A percentile compares a stretch with the other conserved stretches of the same genome.
Conservation (phyloP, 2,888 invertebrate genomes). For the Torymus aiolomorphi region DNA sequence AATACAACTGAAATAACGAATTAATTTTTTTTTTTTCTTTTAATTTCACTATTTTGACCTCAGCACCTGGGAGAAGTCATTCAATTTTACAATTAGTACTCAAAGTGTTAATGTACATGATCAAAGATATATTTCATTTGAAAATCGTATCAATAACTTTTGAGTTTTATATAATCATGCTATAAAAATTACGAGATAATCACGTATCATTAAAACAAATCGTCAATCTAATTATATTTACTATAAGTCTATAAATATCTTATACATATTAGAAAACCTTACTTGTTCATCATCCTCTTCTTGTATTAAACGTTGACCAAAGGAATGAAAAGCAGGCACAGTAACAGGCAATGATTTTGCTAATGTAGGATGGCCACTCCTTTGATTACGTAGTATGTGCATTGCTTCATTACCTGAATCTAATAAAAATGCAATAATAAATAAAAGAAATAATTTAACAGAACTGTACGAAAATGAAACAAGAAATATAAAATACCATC, state of each 20-base stretch:
- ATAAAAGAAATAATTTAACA: constrained; percentile 13
- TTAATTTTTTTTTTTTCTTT: no score
- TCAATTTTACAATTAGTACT: no score
- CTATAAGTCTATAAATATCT: neutral
- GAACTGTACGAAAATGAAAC: constrained; percentile 22
- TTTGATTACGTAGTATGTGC: constrained; percentile 77
- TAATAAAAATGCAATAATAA: constrained; percentile 56
- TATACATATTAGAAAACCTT: constrained; percentile 62
- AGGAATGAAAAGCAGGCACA: constrained; percentile 81
- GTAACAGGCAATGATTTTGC: constrained; percentile 89
- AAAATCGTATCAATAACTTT: no score
- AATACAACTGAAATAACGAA: no score
- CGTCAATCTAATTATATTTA: neutral
- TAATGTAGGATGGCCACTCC: constrained; percentile 76
- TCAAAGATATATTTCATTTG: no score
- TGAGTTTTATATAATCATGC: no score
- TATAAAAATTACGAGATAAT: no score
- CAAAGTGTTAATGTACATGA: no score
- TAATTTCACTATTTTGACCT: no score
- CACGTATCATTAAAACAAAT: no score
- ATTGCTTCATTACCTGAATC: constrained; percentile 80
- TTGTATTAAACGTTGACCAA: constrained; percentile 65
- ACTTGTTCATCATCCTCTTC: constrained; percentile 77
- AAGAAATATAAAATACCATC: constrained; percentile 78
- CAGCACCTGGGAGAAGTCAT: no score